Conservation (phyloP, 2,797 vertebrate genomes). For the Phrynocephalus forsythii region DNA sequence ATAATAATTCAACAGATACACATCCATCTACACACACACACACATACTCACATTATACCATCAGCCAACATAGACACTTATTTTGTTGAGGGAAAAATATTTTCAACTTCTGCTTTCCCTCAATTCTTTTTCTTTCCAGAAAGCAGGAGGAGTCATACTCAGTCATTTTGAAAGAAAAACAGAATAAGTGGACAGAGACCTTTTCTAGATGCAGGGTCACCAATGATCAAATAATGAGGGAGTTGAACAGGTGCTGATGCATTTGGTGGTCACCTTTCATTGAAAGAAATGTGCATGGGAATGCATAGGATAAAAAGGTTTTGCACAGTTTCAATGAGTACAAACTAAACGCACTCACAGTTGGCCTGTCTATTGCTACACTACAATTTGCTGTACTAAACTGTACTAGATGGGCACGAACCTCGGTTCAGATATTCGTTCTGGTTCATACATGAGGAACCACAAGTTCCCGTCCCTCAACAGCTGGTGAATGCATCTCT, state of each 20-base stretch:
- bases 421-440: too few species aligned
- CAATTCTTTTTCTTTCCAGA: slow-evolving; percentile 41
- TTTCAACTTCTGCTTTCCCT: slow-evolving; percentile 32
- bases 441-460: too few species aligned
- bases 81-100: slow-evolving; percentile 39
- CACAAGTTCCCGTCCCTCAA: too few species aligned
- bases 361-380: background rate
- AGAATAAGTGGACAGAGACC: slow-evolving; percentile 14
- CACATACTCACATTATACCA: too few species aligned
- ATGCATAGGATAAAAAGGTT: background rate
- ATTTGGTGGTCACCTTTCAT: background rate
- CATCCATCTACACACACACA: background rate
- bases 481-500: too few species aligned
- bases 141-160: slow-evolving; percentile 13
- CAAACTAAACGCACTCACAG: background rate
- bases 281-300: background rate
- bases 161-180: slow-evolving; percentile 16
- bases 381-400: too few species aligned
- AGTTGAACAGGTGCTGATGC: background rate
- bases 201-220: background rate
- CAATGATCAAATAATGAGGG: background rate
- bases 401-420: too few species aligned
- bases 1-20: slow-evolving; percentile 59
- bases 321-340: background rate
- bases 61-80: background rate